Conservation (phyloP, 2,888 invertebrate genomes). For the Drosophila sordidula region DNA sequence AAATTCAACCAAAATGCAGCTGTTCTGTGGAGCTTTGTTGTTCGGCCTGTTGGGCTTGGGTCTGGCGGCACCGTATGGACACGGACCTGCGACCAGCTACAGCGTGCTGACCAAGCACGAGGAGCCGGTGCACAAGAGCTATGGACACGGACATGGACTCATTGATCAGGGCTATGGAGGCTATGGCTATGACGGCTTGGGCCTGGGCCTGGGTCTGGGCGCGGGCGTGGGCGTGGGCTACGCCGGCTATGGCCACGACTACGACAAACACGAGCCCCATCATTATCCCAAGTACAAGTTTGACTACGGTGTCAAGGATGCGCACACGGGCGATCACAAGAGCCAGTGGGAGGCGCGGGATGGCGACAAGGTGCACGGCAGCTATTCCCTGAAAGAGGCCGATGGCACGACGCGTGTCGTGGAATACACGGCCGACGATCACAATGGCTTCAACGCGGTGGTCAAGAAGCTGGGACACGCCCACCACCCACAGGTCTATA, state of each 20-base stretch:
- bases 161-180: constrained; percentile 40
- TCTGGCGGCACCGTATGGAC: constrained; percentile 65
- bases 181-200: constrained; percentile 36
- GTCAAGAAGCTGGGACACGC: constrained; percentile 86
- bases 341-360: constrained; percentile 86
- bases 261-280: constrained; percentile 84
- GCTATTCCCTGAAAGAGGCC: constrained; percentile 86
- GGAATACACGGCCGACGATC: constrained; percentile 86
- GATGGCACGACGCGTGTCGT: constrained; percentile 86
- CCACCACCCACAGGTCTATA: constrained; percentile 79
- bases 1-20: constrained; percentile 52
- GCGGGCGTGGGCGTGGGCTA: constrained; percentile 15
- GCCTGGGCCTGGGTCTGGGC: constrained; percentile 12
- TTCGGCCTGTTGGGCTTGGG: constrained; percentile 53
- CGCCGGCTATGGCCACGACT: constrained; percentile 61
- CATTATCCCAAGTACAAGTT: constrained; percentile 85
- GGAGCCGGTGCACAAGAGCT: constrained; percentile 57
- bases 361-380: constrained; percentile 86
- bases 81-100: constrained; percentile 73
- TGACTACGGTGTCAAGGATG: constrained; percentile 86
- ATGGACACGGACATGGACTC: constrained; percentile 37
- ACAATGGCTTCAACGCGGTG: constrained; percentile 86
- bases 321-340: constrained; percentile 86
- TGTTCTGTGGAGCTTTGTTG: constrained; percentile 50
- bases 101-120: constrained; percentile 81